Evolutionary conservation across 2,797 vertebrate genomes (phyloP), one percentile per base, ranked within the genome.

Genomic region (Somateria mollissima): DNA sequence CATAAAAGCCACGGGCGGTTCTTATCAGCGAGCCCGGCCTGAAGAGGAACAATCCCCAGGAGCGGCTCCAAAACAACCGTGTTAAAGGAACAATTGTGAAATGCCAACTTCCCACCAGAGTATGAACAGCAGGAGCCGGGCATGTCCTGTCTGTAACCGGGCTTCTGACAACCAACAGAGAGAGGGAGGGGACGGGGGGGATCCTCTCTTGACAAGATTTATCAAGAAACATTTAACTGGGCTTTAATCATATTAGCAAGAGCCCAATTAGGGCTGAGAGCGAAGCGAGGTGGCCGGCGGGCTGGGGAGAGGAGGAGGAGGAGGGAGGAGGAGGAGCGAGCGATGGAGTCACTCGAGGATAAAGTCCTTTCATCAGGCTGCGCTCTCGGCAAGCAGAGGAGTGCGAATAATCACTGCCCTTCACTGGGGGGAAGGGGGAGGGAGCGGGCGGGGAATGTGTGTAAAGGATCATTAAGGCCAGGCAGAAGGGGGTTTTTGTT

Each of bases 191-290:
- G 76, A 13, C 24, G 74, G 34, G 74, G 58, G 67, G 89, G 84
- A 94, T 97, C 92, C 96, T 96, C 90, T 97, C 89, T 93, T 83
- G 87, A 91, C 96, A 82, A 95, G 97, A 94, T 70, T 94, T 94
- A 96, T 94, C 86, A 86, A 97, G 96, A 97, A 95, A 94, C 97
- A 84, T 96, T 97, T 95, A 97, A 97, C 96, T 95, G 96, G 95
- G 89, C 95, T 97, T 96, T 97, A 98, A 97, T 98, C 97, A 92
- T 95, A 96, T 97, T 96, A 97, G 97, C 97, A 94, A 91, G 95
- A 95, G 95, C 97, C 97, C 97, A 98, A 97, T 97, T 97, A 97
- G 94, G 97, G 94, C 94, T 62, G 94, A 87, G 97, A 96, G 93
- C 87, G 95, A 93, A 96, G 45, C 77, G 90, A 92, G 95, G 93